A percentile compares a stretch with the other conserved stretches of the same genome.
phyloP scores from a whole-genome alignment of 2,888 invertebrate species.

The Dinocampus coccinellae region DNA sequence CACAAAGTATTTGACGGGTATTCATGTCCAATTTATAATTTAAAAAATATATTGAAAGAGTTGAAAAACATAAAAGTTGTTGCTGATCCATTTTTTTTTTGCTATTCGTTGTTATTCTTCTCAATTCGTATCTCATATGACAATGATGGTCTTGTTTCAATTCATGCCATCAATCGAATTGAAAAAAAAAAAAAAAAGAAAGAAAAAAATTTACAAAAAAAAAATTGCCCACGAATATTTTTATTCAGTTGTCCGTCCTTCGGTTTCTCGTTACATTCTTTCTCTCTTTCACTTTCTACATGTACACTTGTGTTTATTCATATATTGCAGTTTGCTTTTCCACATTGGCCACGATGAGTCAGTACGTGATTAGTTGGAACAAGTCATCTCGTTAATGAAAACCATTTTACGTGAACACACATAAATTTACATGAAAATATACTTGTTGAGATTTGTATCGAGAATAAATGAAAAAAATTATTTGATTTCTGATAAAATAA shows the following conservation, averaged over 20 bases:
- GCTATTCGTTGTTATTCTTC: not conserved
- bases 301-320: not conserved
- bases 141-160: not conserved
- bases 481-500: not conserved
- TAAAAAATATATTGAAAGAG: too few species aligned
- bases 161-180: not conserved
- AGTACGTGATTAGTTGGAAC: conserved; percentile 38
- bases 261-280: not conserved
- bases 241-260: not conserved
- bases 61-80: too few species aligned
- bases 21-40: too few species aligned
- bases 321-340: not conserved
- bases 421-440: not conserved
- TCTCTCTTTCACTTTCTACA: not conserved
- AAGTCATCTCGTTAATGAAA: conserved; percentile 35
- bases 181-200: not conserved
- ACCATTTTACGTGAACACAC: not conserved
- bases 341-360: conserved; percentile 18
- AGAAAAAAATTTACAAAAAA: too few species aligned
- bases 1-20: too few species aligned
- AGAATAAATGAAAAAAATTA: not conserved
- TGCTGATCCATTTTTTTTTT: not conserved
- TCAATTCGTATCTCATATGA: not conserved
- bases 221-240: not conserved
- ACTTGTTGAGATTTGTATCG: not conserved